phyloP scores from a whole-genome alignment of 2,888 invertebrate species.

The Siphonodentalium dalli region DNA sequence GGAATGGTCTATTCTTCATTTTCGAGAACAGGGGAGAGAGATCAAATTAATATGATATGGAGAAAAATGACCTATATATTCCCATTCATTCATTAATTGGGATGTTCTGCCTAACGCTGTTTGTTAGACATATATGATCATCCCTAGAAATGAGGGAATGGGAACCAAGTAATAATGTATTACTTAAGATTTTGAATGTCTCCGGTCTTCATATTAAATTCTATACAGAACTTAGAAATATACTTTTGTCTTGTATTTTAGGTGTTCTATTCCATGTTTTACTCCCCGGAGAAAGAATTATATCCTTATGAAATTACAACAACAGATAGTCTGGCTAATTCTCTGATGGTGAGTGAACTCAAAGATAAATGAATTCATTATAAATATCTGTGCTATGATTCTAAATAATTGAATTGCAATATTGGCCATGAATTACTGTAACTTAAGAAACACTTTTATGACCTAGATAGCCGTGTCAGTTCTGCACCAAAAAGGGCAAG shows the following conservation, averaged over 20 bases:
- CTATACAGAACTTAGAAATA: neutral
- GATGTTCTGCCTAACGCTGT: too few relatives aligned
- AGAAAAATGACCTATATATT: neutral
- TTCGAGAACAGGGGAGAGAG: too few relatives aligned
- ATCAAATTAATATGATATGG: neutral
- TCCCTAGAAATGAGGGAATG: neutral
- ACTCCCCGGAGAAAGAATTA: conserved; percentile 54
- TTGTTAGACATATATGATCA: neutral
- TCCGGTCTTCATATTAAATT: neutral
- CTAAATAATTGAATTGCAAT: too few relatives aligned
- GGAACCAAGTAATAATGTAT: neutral
- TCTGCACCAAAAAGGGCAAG: too few relatives aligned
- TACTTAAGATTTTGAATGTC: neutral
- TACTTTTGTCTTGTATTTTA: conserved; percentile 25
- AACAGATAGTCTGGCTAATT: conserved; percentile 53
- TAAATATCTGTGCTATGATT: too few relatives aligned
- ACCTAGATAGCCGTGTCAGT: too few relatives aligned
- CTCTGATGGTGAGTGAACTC: conserved; percentile 54
- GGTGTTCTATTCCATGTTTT: conserved; percentile 60
- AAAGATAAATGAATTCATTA: too few relatives aligned
- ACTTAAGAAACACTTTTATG: too few relatives aligned
- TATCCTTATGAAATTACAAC: conserved; percentile 55
- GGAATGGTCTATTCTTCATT: too few relatives aligned
- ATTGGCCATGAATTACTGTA: too few relatives aligned
- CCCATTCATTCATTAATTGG: neutral